Evolutionary conservation across 2,888 invertebrate genomes (phyloP).

Genomic region (Cheilosia soror): DNA sequence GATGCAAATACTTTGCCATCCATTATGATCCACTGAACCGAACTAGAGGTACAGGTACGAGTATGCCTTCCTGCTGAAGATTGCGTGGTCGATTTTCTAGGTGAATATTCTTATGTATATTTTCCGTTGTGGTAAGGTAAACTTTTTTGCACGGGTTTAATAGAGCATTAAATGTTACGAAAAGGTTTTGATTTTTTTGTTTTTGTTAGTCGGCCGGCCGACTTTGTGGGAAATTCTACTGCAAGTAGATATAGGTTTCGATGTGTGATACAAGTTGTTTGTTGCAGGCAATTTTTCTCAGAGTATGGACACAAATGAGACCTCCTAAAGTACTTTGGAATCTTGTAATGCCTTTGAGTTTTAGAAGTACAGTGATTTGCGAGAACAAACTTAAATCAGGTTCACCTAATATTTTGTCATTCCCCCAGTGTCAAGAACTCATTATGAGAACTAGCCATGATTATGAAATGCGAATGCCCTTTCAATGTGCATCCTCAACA

Average conservation of each 20-base stretch:
- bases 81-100: slow-evolving; percentile 62
- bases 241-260: too few species aligned
- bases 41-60: slow-evolving; percentile 6
- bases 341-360: too few species aligned
- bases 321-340: too few species aligned
- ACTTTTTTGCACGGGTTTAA: slow-evolving; percentile 42
- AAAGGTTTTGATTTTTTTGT: slow-evolving; percentile 32
- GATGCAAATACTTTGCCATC: slow-evolving; percentile 70
- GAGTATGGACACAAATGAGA: too few species aligned
- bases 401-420: too few species aligned
- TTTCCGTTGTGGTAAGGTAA: not conserved
- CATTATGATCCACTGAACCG: slow-evolving; percentile 69
- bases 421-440: too few species aligned
- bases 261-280: not conserved
- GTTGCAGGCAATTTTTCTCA: not conserved
- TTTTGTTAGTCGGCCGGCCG: not conserved
- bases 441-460: too few species aligned
- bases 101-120: slow-evolving; percentile 49
- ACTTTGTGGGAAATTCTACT: slow-evolving; percentile 20
- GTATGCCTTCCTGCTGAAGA: slow-evolving; percentile 4
- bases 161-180: slow-evolving; percentile 67
- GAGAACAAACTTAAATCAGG: too few species aligned
- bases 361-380: too few species aligned
- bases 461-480: too few species aligned
- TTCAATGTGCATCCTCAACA: too few species aligned